Evolutionary conservation across 2,888 invertebrate species (phyloP), one percentile per base, ranked within the genome.

Genomic region (Ennomos erosarius): DNA sequence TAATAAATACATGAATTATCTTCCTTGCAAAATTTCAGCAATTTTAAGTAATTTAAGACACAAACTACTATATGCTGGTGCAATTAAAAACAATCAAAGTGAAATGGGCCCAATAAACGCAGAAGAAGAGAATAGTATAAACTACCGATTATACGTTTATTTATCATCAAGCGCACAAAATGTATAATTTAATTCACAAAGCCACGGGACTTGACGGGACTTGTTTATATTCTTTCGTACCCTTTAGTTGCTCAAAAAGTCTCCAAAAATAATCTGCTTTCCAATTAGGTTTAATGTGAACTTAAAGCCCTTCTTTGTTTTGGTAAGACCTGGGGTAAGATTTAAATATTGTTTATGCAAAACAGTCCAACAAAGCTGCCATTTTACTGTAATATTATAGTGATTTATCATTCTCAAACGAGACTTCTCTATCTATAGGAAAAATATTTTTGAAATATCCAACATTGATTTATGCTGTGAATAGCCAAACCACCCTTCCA

Each of bases 391-490:
- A 8, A 37, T 37, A 47, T 45, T 10, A 34, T 26, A 39, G 45
- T 47, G 12, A 37, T 53, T 55, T 58, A 59, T 37, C 37, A 52
- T 47, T 55, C 48, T 53, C 13, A 47, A 43, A 59, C 34, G 26
- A 13, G 51, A 65, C 59, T 39, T 11, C 38, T 11, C 38, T 13
- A 34, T 48, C 37, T 13, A 12, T 16, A 49, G 13, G 49, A 51
- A 13, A 51, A 38, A 10, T 35, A 44, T 48, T 46, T 49, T 39
- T n/a, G 59, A 57, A 67, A 65, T 69, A 59, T 65, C 56, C 59
- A 36, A 37, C 60, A 53, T 63, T 68, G 73, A 74, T 72, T 69
- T 74, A 73, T 69, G 59, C 59, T 55, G 51, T 59, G 62, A 52
- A 69, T 54, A 65, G 59, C 64, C 63, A 63, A 65, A 67, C 67